Evolutionary conservation across 2,888 invertebrate species (phyloP), one percentile per base, ranked within the genome.

Genomic region (Pristionchus fissidentatus): DNA sequence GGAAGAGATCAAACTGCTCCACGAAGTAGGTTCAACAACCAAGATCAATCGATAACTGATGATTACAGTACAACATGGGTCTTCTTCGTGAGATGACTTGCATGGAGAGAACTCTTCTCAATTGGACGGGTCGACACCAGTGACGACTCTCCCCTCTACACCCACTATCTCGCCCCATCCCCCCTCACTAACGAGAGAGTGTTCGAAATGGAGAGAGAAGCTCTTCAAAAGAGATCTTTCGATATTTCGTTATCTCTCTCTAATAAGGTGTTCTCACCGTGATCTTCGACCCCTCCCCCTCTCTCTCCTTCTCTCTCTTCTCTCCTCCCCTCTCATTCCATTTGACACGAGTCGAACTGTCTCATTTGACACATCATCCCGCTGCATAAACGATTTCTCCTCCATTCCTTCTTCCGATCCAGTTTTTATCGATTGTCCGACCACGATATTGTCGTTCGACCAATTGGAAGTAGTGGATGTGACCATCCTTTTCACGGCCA

Each of bases 381-480:
- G 8, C 62, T 29, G 46, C 13, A 77, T 77, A 49, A 49, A 49
- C 49, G 75, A 49, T 77, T 77, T 46, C 22, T 41, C 49, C 7
- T 19, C 10, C 49, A 49, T 49, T 49, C n/a, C 41, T 5, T 29
- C 66, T 29, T 22, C n/a, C 38, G 19, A 73, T 77, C 49, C 29
- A 46, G 49, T 77, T 77, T n/a, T 46, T 77, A 77, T 49, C 29
- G 75, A 77, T 77, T 73, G 19, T 29, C n/a, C 19, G 49, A 49
- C 19, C 19, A 49, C 10, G 49, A 49, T 49, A 49, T 15, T 15
- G 49, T 15, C 19, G 19, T 49, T 49, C 19, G 49, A 49, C 19
- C 49, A 15, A 10, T 49, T 49, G 19, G 49, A 15, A 49, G 10
- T 10, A 49, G 19, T 49, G 19, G 49, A 8, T 66, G 5, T 73